phyloP scores from a whole-genome alignment of 1,140 invertebrate species.

The Sycophila sp. region DNA sequence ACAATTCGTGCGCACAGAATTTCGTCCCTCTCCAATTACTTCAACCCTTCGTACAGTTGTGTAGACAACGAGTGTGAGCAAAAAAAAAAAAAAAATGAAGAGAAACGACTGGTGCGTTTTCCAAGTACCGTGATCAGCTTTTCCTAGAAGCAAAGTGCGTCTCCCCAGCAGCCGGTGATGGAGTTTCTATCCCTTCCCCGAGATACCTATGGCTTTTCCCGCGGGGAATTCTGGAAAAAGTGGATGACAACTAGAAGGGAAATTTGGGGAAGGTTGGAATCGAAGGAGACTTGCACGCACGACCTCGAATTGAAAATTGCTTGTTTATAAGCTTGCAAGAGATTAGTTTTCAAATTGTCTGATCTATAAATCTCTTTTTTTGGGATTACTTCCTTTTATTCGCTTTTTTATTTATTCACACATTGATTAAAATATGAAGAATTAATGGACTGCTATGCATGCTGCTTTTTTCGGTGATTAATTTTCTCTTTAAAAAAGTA shows the following conservation, averaged over 20 bases:
- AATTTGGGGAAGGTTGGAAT: conserved; percentile 7
- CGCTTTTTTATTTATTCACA: no score
- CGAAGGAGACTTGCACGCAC: no score
- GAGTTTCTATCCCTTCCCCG: no score
- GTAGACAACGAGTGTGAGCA: background rate
- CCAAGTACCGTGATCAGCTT: background rate
- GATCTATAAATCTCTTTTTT: no score
- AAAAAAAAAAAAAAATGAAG: background rate
- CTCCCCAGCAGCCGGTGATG: background rate
- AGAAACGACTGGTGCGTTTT: background rate
- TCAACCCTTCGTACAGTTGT: conserved; percentile 4
- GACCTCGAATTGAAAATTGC: conserved; percentile 5
- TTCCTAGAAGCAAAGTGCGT: conserved; percentile 10
- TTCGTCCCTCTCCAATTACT: conserved; percentile 1
- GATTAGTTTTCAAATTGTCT: conserved; percentile 2
- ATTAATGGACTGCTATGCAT: no score
- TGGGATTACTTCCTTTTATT: no score
- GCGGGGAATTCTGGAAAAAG: conserved; percentile 9
- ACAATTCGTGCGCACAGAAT: background rate
- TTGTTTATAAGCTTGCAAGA: background rate
- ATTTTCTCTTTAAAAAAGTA: no score
- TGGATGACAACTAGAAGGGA: conserved; percentile 5
- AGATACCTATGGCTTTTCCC: background rate
- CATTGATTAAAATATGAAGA: no score
- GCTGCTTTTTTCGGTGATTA: no score